phyloP scores from a whole-genome alignment of 2,888 invertebrate genomes.

The Gastrophysa polygoni region DNA sequence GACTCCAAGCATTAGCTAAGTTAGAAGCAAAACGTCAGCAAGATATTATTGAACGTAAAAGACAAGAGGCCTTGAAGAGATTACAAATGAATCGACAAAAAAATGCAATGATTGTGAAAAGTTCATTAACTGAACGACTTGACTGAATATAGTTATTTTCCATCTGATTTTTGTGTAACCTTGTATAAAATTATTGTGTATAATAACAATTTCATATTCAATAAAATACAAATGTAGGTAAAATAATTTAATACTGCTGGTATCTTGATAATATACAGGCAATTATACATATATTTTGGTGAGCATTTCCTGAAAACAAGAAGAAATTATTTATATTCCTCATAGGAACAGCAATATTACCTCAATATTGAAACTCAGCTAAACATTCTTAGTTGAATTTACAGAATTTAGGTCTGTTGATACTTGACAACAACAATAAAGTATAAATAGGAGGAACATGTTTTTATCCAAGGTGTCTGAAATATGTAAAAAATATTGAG shows the following conservation, averaged over 20 bases:
- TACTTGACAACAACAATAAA: slow-evolving; percentile 65
- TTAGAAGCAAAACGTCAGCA: slow-evolving; percentile 56
- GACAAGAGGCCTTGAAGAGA: slow-evolving; percentile 52
- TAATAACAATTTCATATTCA: slow-evolving; percentile 1
- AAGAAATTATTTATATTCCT: no score
- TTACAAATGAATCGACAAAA: slow-evolving; percentile 49
- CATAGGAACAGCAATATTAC: no score
- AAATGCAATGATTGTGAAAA: slow-evolving; percentile 38
- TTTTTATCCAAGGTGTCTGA: slow-evolving; percentile 52
- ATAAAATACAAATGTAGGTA: neutral
- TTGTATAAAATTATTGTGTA: no score
- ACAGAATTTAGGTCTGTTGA: slow-evolving; percentile 58
- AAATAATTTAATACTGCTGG: neutral
- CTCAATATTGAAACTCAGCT: neutral
- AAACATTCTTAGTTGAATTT: neutral
- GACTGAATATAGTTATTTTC: slow-evolving; percentile 18
- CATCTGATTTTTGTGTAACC: no score
- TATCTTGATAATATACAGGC: neutral
- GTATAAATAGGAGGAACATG: slow-evolving; percentile 54
- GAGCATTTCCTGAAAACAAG: slow-evolving; percentile 7
- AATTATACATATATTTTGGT: no score
- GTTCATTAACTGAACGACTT: slow-evolving; percentile 36
- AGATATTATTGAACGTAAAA: slow-evolving; percentile 53
- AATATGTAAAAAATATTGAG: slow-evolving; percentile 30
- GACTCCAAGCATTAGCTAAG: slow-evolving; percentile 58